These are phyloP conservation scores for Amphimallon solstitiale DNA, from an alignment of 2,888 invertebrate species.

Conservation along the genomic window DNA sequence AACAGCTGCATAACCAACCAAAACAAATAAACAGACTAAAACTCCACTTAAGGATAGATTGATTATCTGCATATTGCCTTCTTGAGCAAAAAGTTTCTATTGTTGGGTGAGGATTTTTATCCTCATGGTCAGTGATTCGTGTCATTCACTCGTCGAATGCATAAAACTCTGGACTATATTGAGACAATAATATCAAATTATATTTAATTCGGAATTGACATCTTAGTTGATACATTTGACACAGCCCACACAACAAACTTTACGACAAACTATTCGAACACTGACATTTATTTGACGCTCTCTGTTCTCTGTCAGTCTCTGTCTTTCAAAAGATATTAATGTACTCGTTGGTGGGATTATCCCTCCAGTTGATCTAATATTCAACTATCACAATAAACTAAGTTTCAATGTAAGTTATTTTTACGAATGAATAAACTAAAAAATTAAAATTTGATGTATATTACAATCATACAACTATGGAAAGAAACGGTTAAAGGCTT, in stretches of 20 bases:
- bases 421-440: neutral
- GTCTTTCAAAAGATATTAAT: slow-evolving; percentile 12
- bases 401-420: neutral
- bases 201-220: slow-evolving; percentile 28
- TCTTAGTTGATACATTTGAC: slow-evolving; percentile 30
- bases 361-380: slow-evolving; percentile 1
- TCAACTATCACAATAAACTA: neutral
- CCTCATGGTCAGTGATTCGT: slow-evolving; percentile 43
- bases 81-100: slow-evolving; percentile 43
- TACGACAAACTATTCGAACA: slow-evolving; percentile 23
- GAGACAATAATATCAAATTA: slow-evolving; percentile 24
- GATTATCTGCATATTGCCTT: slow-evolving; percentile 59
- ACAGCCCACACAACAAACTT: slow-evolving; percentile 26
- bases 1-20: slow-evolving; percentile 61
- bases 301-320: no score
- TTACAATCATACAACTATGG: no score
- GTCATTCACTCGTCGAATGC: slow-evolving; percentile 39
- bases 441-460: no score
- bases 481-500: no score
- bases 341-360: no score
- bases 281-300: slow-evolving; percentile 32
- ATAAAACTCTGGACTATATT: slow-evolving; percentile 27
- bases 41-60: slow-evolving; percentile 58
- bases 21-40: slow-evolving; percentile 59
- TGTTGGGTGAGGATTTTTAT: slow-evolving; percentile 45